Evolutionary conservation across 2,113 vertebrate genomes (phyloP), one percentile per base, ranked within the genome.

Genomic region (Spermophilus dauricus): DNA sequence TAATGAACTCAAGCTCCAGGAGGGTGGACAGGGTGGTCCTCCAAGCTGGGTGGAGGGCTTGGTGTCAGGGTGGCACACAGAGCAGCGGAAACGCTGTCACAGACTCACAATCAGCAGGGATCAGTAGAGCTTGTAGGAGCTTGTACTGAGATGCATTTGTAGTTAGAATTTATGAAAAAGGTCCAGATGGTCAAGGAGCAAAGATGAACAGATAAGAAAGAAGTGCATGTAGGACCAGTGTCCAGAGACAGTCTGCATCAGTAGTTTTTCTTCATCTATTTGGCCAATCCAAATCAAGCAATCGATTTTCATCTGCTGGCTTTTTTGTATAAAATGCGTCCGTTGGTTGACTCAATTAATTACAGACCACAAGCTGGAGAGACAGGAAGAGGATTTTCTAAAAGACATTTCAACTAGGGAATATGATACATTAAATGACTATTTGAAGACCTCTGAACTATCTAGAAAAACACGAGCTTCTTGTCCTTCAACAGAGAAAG

Each of bases 271-370:
- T 37, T 80, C 39, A 39, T 87, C 28, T 89, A n/a, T 69, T 75
- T 56, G 32, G n/a, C 39, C 67, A 81, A 90, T 67, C 87, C 58
- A 88, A 80, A 89, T 58, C 63, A 82, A 83, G 53, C 32, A 58
- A 22, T 45, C 8, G 20, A 24, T 53, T 87, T 86, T 77, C 39
- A 85, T 51, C 48, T 94, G 53, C 78, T 76, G 42, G 5, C 26
- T 53, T 42, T 81, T 93, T 42, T 34, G 37, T 17, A 10, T n/a
- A 39, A 93, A 73, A 53, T 37, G 3, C 2, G 56, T 65, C 42
- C 53, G 1, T 18, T 51, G 45, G 7, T 24, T 89, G 51, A 73
- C 42, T 77, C 69, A 91, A 77, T 73, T 67, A 70, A 86, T 86
- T 45, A 53, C 7, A 63, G 34, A 37, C 0, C 51, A 67, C 34